Base-by-base conservation (phyloP, 2,113 vertebrate species). In the Neodontobutis hainanensis region DNA sequence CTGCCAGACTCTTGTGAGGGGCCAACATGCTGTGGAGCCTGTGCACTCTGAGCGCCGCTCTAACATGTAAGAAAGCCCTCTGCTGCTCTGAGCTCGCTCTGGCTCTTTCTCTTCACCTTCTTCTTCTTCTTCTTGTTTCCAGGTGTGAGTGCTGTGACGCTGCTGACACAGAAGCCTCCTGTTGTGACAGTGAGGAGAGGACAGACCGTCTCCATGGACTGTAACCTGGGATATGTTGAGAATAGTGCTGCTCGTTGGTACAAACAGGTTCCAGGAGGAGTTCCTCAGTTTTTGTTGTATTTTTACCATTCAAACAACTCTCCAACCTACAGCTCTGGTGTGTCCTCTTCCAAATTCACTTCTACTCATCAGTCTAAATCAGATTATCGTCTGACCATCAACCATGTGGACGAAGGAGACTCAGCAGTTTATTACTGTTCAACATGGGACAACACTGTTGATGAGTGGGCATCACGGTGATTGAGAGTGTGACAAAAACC, bases 331-430 rank as follows among this genome's bases (percentile, higher is more conserved):
- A 7, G 47, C 47, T 49, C 15, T 16, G 47, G 47, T 16, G 47
- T 49, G 15, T 49, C 47, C n/a, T 49, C 47, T 8, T 49, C 47
- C n/a, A 49, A 49, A 49, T 49, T 49, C n/a, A 16, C 47, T 5
- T 49, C n/a, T 19, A 49, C 47, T 49, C 47, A 49, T 49, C 47
- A 49, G 47, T 49, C 47, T 49, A 49, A 16, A 16, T 19, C 5
- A 49, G 47, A 49, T 49, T 49, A 49, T 49, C 47, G 47, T 49
- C 19, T 49, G 47, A 49, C 47, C 47, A 19, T 49, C 47, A 49
- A 49, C 47, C 19, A 15, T 16, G 6, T 49, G 47, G 47, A 49
- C 7, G 15, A 49, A 49, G n/a, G 7, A 49, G 47, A 49, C 47
- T 19, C n/a, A 27, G 19, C 19, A 27, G 19, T 27, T 27, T 27